phyloP scores from a whole-genome alignment of 2,797 vertebrate genomes.

The Pangasius djambal region DNA sequence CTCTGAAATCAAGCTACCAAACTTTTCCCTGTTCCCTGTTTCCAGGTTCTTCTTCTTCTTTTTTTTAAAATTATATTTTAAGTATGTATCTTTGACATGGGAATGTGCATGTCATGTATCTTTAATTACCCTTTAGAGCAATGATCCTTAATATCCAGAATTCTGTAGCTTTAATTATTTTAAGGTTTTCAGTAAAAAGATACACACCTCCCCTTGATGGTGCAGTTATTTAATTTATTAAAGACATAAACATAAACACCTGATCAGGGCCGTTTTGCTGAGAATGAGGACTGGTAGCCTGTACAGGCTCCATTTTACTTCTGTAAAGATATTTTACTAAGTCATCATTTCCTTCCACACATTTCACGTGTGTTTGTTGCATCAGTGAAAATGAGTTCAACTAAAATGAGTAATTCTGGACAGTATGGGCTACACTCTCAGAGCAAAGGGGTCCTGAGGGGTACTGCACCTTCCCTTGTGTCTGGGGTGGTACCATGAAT shows the following conservation, averaged over 20 bases:
- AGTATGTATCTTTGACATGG: not conserved
- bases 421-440: not conserved
- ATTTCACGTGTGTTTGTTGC: not conserved
- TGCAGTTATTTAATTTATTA: not conserved
- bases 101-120: not conserved
- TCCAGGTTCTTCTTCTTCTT: too few relatives aligned
- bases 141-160: not conserved
- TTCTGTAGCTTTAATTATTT: not conserved
- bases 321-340: not conserved
- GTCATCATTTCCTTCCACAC: too few relatives aligned
- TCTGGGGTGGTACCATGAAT: not conserved
- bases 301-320: not conserved
- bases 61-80: not conserved
- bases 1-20: too few relatives aligned
- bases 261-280: not conserved
- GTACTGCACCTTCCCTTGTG: not conserved
- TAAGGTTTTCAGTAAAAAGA: not conserved
- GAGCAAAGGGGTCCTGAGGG: not conserved
- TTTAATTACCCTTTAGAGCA: not conserved
- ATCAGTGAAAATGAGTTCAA: not conserved
- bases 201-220: not conserved
- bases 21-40: not conserved
- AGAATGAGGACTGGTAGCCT: not conserved
- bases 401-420: not conserved
- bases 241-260: not conserved